phyloP scores from a whole-genome alignment of 2,888 invertebrate species.

The Dryocosmus kuriphilus region DNA sequence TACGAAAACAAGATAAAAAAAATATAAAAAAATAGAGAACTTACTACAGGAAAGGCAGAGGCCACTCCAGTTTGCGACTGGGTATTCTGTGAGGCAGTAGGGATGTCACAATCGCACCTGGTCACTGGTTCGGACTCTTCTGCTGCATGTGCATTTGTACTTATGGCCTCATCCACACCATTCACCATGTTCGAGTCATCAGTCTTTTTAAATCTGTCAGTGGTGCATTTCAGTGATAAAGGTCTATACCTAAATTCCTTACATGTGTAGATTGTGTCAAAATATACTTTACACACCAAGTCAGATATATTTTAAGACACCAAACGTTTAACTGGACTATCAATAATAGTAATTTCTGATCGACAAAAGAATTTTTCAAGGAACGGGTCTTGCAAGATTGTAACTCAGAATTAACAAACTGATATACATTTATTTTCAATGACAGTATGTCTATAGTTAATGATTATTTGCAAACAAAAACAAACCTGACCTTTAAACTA shows the following conservation, averaged over 20 bases:
- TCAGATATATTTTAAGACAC: background rate
- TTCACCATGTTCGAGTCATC: slow-evolving; percentile 78
- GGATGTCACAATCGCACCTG: slow-evolving; percentile 74
- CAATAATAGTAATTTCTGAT: background rate
- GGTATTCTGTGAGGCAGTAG: slow-evolving; percentile 72
- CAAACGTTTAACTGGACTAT: background rate
- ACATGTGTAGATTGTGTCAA: slow-evolving; percentile 39
- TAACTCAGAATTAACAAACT: slow-evolving; percentile 72
- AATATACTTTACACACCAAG: slow-evolving; percentile 29
- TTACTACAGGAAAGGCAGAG: slow-evolving; percentile 73
- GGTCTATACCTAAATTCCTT: slow-evolving; percentile 56
- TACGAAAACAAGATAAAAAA: slow-evolving; percentile 17
- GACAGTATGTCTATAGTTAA: slow-evolving; percentile 61
- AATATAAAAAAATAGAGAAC: slow-evolving; percentile 53
- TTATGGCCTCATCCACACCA: slow-evolving; percentile 74
- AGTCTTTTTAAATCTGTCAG: slow-evolving; percentile 86
- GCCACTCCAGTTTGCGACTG: slow-evolving; percentile 73
- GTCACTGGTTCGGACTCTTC: slow-evolving; percentile 72
- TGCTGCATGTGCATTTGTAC: slow-evolving; percentile 73
- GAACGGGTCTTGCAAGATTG: slow-evolving; percentile 64
- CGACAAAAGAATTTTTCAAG: slow-evolving; percentile 38
- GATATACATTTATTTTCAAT: slow-evolving; percentile 72
- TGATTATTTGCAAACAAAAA: slow-evolving; percentile 59
- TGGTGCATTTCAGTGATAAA: slow-evolving; percentile 78
- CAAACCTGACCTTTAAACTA: background rate